These are phyloP conservation scores for Abscondita cerata DNA, from an alignment of 2,888 invertebrate genomes.

Conservation along the genomic window DNA sequence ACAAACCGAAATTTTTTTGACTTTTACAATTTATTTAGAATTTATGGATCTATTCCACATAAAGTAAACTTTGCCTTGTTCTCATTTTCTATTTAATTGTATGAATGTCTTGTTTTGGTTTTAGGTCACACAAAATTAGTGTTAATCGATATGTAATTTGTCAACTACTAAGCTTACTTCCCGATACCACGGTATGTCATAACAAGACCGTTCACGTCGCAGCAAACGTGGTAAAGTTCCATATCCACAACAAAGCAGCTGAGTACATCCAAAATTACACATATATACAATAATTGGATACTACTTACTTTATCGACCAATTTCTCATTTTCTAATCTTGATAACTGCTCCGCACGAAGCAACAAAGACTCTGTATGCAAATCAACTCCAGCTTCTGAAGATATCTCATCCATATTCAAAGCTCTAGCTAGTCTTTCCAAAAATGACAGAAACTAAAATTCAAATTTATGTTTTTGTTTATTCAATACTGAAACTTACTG, in stretches of 20 bases:
- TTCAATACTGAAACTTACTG: constrained; percentile 67
- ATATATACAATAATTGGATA: constrained; percentile 6
- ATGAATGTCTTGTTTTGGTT: too few relatives aligned
- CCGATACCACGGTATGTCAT: constrained; percentile 79
- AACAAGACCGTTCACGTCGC: constrained; percentile 79
- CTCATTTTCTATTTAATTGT: too few relatives aligned
- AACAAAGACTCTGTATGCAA: constrained; percentile 84
- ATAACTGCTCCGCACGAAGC: constrained; percentile 84
- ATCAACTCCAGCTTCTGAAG: constrained; percentile 80
- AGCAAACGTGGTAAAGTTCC: constrained; percentile 76
- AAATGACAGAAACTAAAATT: constrained; percentile 76
- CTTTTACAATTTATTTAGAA: too few relatives aligned
- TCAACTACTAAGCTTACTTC: constrained; percentile 80
- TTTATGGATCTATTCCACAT: too few relatives aligned
- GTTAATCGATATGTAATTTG: too few relatives aligned
- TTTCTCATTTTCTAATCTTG: constrained; percentile 81
- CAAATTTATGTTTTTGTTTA: too few relatives aligned
- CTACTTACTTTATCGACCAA: constrained; percentile 78
- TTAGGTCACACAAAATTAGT: too few relatives aligned
- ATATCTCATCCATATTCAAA: constrained; percentile 85
- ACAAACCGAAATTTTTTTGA: too few relatives aligned
- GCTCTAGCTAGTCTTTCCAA: constrained; percentile 83
- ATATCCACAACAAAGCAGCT: constrained; percentile 77
- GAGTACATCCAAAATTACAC: constrained; percentile 54
- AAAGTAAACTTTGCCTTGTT: too few relatives aligned